Base-by-base conservation (phyloP, 2,888 invertebrate genomes). In the Perizoma flavofasciatum region DNA sequence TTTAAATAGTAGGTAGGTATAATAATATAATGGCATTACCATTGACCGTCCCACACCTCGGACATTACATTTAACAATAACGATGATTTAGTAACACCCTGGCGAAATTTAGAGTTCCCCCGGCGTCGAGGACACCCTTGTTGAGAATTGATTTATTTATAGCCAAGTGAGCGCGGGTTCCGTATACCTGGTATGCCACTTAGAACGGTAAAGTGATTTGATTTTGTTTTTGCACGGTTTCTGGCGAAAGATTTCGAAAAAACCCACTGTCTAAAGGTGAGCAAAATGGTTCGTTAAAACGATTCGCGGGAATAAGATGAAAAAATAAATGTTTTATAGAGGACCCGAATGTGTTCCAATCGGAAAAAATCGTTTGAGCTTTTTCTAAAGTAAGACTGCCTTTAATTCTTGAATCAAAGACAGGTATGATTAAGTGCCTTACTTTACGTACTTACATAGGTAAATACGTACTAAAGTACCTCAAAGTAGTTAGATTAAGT, bases 111-210 rank as follows among this genome's bases (percentile, higher is more conserved):
- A 88, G 81, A 77, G 86, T 77, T 85, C 87, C 87, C 88, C 77
- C 76, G 85, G 74, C 82, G 74, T 69, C 69, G 77, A 83, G 88
- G 85, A 85, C 86, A 82, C 86, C 86, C 86, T 85, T 78, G 83
- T 81, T 77, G 74, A 64, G 74, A 86, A 84, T 86, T 88, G 87
- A 88, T 88, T 88, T 88, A 88, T 87, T 85, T 86, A 85, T 82
- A 72, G 79, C 77, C 66, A 70, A 73, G 67, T 63, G 72, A 75
- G 74, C 74, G 75, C 73, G 73, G 73, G 73, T 80, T 75, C 75
- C 73, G 73, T 82, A 82, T 82, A 80, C 80, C 82, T 74, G 76
- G 77, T 74, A 78, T 73, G 71, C 76, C 78, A 77, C 80, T 83
- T 83, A 79, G 74, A 70, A 70, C 69, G 72, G 67, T 71, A 71